Percentiles rank a stretch among this genome's conserved stretches.
Evolutionary conservation across 2,797 vertebrate species (phyloP).

Genomic region (Aplochiton taeniatus): DNA sequence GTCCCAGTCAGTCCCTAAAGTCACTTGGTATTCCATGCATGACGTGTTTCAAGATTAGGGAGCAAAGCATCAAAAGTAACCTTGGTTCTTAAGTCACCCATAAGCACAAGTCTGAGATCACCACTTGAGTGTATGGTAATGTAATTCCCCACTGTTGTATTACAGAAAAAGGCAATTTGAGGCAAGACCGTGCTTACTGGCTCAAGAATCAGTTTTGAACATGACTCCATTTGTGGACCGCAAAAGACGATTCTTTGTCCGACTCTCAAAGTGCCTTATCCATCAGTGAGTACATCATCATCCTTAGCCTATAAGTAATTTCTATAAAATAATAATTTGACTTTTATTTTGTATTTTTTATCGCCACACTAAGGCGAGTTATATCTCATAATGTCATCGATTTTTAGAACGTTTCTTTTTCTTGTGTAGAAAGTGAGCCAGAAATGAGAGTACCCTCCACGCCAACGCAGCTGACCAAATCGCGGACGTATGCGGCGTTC

Average conservation of each 20-base stretch:
- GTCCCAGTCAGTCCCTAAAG: conserved; percentile 57
- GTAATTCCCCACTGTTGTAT: conserved; percentile 1
- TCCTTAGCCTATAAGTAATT: background rate
- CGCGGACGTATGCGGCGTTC: conserved; percentile 51
- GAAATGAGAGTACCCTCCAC: conserved; percentile 64
- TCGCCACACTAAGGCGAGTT: too few species aligned
- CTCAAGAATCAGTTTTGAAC: conserved; percentile 81
- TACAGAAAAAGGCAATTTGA: conserved; percentile 74
- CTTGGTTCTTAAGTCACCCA: background rate
- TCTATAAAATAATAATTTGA: background rate
- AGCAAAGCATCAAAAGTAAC: too few species aligned
- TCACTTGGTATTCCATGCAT: too few species aligned
- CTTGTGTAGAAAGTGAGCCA: conserved; percentile 71
- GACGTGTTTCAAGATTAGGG: background rate
- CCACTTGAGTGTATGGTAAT: too few species aligned
- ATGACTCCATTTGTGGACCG: conserved; percentile 76
- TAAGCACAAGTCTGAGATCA: too few species aligned
- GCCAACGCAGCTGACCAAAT: conserved; percentile 48
- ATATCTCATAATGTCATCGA: too few species aligned
- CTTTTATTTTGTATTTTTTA: too few species aligned
- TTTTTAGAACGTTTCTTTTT: background rate
- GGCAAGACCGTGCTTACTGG: conserved; percentile 76
- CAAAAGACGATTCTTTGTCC: conserved; percentile 65
- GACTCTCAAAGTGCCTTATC: conserved; percentile 73
- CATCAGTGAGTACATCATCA: conserved; percentile 61